Evolutionary conservation across 2,888 invertebrate genomes (phyloP).

Genomic region (Agrochola litura): DNA sequence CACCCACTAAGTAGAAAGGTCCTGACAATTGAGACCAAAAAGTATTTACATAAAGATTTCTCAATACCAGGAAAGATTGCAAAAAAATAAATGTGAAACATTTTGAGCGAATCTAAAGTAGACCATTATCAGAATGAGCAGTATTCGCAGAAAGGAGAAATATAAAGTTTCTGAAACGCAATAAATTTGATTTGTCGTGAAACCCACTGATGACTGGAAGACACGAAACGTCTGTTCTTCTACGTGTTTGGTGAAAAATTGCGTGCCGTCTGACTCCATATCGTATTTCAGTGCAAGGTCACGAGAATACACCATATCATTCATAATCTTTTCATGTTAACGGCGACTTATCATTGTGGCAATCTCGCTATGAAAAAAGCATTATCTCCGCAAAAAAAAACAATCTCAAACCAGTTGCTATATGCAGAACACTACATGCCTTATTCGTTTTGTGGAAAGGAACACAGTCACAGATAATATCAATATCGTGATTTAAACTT

Average conservation of each 20-base stretch:
- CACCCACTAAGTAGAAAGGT: constrained; percentile 47
- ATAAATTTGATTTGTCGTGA: constrained; percentile 71
- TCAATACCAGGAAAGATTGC: constrained; percentile 32
- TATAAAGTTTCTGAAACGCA: constrained; percentile 56
- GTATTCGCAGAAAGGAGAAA: constrained; percentile 47
- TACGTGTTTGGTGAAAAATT: constrained; percentile 63
- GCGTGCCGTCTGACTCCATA: constrained; percentile 62
- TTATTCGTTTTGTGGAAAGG: constrained; percentile 51
- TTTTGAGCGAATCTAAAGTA: constrained; percentile 31
- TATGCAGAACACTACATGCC: constrained; percentile 45
- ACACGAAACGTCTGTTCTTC: constrained; percentile 74
- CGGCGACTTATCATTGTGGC: constrained; percentile 19
- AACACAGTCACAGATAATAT: constrained; percentile 60
- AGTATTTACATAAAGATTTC: constrained; percentile 37
- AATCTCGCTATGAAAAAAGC: constrained; percentile 31
- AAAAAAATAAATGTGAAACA: constrained; percentile 28
- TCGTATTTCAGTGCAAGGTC: constrained; percentile 69
- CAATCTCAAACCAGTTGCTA: constrained; percentile 33
- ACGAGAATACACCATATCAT: constrained; percentile 52
- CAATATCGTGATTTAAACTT: constrained; percentile 68
- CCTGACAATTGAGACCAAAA: constrained; percentile 25
- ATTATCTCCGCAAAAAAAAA: constrained; percentile 22
- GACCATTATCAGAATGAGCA: constrained; percentile 44
- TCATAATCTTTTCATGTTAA: constrained; percentile 38
- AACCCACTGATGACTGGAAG: constrained; percentile 71